These are phyloP conservation scores for Drosophila neocordata DNA, from an alignment of 1,140 invertebrate genomes.

Conservation along the genomic window DNA sequence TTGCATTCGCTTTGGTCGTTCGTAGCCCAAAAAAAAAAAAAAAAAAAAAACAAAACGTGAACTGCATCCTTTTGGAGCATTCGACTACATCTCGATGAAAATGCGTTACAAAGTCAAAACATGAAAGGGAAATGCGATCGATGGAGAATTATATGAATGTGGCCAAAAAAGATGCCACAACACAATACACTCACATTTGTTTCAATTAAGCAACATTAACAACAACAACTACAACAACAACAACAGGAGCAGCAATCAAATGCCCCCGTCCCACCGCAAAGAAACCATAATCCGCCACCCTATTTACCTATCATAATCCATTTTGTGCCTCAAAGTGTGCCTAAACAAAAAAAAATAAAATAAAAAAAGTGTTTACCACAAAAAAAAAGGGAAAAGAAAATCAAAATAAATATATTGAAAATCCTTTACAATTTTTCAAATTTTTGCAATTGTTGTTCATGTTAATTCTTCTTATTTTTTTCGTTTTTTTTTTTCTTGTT, in stretches of 20 bases:
- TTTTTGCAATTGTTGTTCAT: too few relatives aligned
- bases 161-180: neutral
- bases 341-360: too few relatives aligned
- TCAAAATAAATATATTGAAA: neutral
- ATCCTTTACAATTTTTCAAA: neutral
- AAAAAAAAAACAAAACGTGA: neutral
- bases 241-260: neutral
- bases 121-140: constrained; percentile 6
- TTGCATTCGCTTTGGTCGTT: constrained; percentile 26
- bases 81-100: neutral
- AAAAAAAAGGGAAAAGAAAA: constrained; percentile 9
- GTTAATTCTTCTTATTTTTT: neutral
- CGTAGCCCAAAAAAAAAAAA: constrained; percentile 3
- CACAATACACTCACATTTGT: too few relatives aligned
- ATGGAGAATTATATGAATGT: neutral
- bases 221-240: neutral
- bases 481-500: neutral
- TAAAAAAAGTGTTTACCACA: too few relatives aligned
- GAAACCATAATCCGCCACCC: neutral
- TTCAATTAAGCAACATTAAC: neutral
- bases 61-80: constrained; percentile 18
- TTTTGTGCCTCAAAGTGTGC: constrained; percentile 10
- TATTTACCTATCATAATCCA: neutral
- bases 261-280: neutral
- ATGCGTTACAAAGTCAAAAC: constrained; percentile 4